A percentile compares a stretch with the other conserved stretches of the same genome.
Conservation (phyloP, 2,888 invertebrate species). For the Epistrophe grossulariae region DNA sequence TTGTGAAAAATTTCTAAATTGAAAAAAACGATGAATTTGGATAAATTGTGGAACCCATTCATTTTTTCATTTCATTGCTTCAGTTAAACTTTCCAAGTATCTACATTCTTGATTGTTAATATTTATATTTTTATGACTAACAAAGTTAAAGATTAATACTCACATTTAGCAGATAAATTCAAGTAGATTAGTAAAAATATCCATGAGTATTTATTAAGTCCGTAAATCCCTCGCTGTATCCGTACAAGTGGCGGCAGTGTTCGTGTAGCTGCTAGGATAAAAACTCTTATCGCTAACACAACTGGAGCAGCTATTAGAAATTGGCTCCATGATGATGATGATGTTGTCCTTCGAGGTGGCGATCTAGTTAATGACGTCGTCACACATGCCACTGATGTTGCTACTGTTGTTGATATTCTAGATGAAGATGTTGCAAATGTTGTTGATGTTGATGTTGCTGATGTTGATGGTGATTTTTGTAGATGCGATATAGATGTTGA, state of each 20-base stretch:
- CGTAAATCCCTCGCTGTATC: constrained; percentile 79
- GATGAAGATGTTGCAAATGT: constrained; percentile 59
- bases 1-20: too few relatives aligned
- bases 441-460: constrained; percentile 60
- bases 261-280: constrained; percentile 63
- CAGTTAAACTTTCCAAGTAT: too few relatives aligned
- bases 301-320: constrained; percentile 56
- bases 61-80: too few relatives aligned
- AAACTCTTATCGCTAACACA: constrained; percentile 68
- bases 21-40: too few relatives aligned
- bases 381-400: constrained; percentile 61
- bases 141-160: constrained; percentile 77
- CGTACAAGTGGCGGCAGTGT: constrained; percentile 75
- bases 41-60: too few relatives aligned
- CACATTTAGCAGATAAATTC: constrained; percentile 84
- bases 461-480: constrained; percentile 19
- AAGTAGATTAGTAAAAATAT: constrained; percentile 84
- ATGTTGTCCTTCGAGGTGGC: constrained; percentile 38
- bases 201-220: constrained; percentile 84
- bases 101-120: too few relatives aligned
- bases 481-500: constrained; percentile 24
- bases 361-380: constrained; percentile 61
- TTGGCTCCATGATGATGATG: constrained; percentile 60
- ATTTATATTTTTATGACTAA: neutral
- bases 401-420: constrained; percentile 60